Base-by-base conservation (phyloP, 2,888 invertebrate genomes). In the Epinotia ramella region DNA sequence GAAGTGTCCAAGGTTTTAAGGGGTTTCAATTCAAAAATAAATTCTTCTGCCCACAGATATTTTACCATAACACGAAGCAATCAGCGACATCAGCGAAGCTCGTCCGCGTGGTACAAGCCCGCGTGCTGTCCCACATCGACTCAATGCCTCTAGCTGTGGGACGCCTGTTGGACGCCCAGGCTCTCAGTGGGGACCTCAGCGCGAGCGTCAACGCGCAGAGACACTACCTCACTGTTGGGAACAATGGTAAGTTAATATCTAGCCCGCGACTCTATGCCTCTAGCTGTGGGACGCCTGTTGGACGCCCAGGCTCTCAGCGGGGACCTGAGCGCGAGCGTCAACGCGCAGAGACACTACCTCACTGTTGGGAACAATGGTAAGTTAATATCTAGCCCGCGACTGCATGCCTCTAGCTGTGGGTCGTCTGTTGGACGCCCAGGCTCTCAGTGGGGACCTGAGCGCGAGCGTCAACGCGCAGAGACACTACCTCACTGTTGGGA, bases 281-380 rank as follows among this genome's bases (percentile, higher is more conserved):
- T 92, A 2, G 86, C 90, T 0, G 73, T 85, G 0, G 93, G 92
- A 0, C 80, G 88, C 0, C 78, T 91, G n/a, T 53, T 91, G 80
- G 90, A 90, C 33, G 88, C 87, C 0, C 88, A 89, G 73, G 60
- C 75, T 0, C 16, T 76, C 12, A 16, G 79, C 2, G 84, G 81
- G 65, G 72, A 79, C 0, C 80, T 92, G 64, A 86, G 84, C 3
- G 82, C 83, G 0, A 84, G 84, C 57, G 87, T 84, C 77, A 80
- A 79, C 0, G 76, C 84, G 0, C 91, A 92, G 63, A 78, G 91
- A 9, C 91, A 93, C 71, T 92, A 91, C 68, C 77, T 91, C 0
- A 77, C 87, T 0, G 63, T 87, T 0, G 18, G 67, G 0, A 88
- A 84, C 40, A 79, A 77, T 20, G 89, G 91, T 91, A 13, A 83